These are phyloP conservation scores for Yasuhikotakia modesta DNA, from an alignment of 2,797 vertebrate species.

Conservation along the genomic window DNA sequence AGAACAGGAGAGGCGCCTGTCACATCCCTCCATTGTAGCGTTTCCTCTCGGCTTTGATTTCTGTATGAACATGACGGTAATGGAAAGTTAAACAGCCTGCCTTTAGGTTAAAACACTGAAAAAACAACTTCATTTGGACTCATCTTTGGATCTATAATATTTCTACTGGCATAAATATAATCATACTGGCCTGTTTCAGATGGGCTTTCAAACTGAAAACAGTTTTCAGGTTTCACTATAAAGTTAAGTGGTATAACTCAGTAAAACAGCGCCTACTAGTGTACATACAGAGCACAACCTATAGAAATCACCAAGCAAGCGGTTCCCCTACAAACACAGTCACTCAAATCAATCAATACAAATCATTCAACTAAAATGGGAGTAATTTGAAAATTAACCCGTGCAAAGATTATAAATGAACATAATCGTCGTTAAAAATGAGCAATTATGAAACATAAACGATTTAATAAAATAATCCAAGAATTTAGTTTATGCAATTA, in stretches of 20 bases:
- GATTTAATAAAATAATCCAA: no score
- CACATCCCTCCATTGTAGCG: conserved; percentile 78
- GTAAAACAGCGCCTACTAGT: conserved; percentile 45
- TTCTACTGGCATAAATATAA: background rate
- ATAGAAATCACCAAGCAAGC: background rate
- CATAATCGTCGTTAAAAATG: no score
- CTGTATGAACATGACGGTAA: conserved; percentile 32
- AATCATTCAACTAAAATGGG: background rate
- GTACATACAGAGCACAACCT: conserved; percentile 10
- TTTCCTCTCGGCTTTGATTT: conserved; percentile 69
- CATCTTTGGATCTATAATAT: background rate
- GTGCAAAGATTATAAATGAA: no score
- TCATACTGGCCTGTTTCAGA: background rate
- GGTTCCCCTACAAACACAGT: background rate
- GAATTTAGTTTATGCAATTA: no score
- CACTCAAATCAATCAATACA: background rate
- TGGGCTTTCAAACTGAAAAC: background rate
- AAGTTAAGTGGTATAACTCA: background rate
- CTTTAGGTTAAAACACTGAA: conserved; percentile 15
- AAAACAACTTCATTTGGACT: conserved; percentile 41
- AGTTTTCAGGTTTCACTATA: background rate
- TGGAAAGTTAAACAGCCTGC: background rate
- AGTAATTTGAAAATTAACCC: background rate
- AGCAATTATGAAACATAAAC: no score
- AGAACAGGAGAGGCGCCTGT: conserved; percentile 53